Evolutionary conservation across 2,113 vertebrate genomes (phyloP).

Genomic region (Leptobrachium ailaonicum): DNA sequence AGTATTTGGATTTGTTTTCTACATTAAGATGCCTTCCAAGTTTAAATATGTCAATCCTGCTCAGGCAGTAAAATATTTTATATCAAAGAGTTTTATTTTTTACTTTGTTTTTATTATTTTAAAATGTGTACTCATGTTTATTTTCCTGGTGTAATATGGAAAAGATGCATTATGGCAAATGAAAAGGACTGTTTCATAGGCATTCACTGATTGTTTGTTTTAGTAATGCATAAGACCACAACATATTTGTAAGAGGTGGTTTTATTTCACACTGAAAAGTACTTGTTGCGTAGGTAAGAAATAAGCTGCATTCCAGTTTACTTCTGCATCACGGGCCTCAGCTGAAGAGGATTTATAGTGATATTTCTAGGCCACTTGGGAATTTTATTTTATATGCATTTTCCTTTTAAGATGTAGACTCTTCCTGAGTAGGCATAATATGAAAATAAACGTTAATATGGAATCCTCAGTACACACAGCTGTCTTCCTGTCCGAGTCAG

Average conservation of each 20-base stretch:
- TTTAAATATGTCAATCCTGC: constrained; percentile 27
- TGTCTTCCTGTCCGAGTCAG: constrained; percentile 28
- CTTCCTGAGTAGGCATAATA: constrained; percentile 39
- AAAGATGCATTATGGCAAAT: neutral
- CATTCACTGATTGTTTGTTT: no score
- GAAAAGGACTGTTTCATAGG: neutral
- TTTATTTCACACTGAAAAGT: constrained; percentile 18
- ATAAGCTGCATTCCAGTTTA: constrained; percentile 16
- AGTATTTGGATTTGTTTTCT: constrained; percentile 32
- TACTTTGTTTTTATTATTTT: neutral
- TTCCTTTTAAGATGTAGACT: constrained; percentile 47
- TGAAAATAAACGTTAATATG: constrained; percentile 42
- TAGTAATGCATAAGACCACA: neutral
- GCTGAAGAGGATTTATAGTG: constrained; percentile 25
- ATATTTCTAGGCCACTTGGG: constrained; percentile 38
- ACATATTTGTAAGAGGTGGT: neutral
- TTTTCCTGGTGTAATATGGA: neutral
- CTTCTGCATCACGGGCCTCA: constrained; percentile 1
- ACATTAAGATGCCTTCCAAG: constrained; percentile 31
- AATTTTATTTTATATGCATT: constrained; percentile 38
- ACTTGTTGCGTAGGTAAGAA: constrained; percentile 5
- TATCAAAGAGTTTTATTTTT: neutral
- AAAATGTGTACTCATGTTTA: constrained; percentile 7
- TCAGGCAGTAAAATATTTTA: constrained; percentile 40
- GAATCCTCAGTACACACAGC: constrained; percentile 44